phyloP scores from a whole-genome alignment of 2,113 vertebrate species.

The Brachypodius melanocephalos region DNA sequence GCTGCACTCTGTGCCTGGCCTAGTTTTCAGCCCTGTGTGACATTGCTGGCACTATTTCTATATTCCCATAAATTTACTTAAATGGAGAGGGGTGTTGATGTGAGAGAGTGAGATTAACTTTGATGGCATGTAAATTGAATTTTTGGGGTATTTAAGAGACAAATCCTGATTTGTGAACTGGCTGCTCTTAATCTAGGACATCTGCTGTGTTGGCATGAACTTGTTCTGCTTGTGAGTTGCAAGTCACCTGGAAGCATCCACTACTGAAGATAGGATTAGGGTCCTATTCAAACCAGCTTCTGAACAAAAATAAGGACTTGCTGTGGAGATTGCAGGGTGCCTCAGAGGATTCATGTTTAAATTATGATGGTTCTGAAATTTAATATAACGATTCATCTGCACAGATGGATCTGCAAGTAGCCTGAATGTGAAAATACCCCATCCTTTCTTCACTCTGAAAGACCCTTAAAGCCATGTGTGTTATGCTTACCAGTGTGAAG shows the following conservation, averaged over 20 bases:
- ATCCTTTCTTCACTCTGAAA: not conserved
- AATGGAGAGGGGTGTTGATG: not conserved
- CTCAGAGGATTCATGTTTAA: not conserved
- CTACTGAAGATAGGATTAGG: not conserved
- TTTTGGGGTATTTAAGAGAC: not conserved
- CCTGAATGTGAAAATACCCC: not conserved
- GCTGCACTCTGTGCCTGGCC: not conserved
- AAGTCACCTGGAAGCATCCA: not conserved
- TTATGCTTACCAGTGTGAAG: not conserved
- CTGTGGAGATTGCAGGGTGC: not conserved
- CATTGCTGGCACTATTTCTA: not conserved
- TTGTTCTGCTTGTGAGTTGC: not conserved
- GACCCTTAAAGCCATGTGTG: not conserved
- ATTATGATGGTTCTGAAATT: not conserved
- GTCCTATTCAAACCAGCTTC: not conserved
- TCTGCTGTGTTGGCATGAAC: not conserved
- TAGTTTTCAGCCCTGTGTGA: not conserved
- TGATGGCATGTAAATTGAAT: not conserved
- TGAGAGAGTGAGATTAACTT: not conserved
- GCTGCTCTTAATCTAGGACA: not conserved
- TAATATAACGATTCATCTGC: not conserved
- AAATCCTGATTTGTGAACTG: conserved; percentile 27
- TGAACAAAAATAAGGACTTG: not conserved
- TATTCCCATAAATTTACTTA: not conserved
- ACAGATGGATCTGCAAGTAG: not conserved